Evolutionary conservation across 2,113 vertebrate species (phyloP), one percentile per base, ranked within the genome.

Genomic region (Alexandromys fortis): DNA sequence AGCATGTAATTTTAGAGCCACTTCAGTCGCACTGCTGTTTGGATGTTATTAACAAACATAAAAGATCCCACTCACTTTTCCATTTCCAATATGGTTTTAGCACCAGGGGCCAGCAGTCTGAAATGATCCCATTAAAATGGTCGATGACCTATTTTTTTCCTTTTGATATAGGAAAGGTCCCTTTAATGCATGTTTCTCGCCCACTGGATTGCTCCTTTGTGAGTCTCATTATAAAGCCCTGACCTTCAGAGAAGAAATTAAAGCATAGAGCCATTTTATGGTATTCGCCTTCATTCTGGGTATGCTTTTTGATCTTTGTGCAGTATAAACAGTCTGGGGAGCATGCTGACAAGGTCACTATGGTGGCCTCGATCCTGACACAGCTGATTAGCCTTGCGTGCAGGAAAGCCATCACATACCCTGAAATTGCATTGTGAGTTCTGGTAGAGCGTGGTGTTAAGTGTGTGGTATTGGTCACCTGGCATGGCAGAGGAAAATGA

Each of bases 81-180:
- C 88, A 85, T 92, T 98, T 96, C 94, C 49, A 89, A 79, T 92
- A 90, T 30, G 45, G 86, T 94, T 95, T 95, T 52, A 95, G 81
- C 82, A 94, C 85, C 85, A 93, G 94, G 70, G 77, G 89, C 88
- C 89, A 91, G 63, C 52, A 38, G 81, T 61, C 88, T 95, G 89
- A 97, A 97, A 96, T 95, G 95, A 97, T 97, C 94, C 95, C 90
- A 97, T 96, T 97, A 97, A 97, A 97, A 97, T 75, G 63, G 88
- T 83, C 95, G 22, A 75, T 94, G 94, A 95, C 96, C 95, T 96
- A 90, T 94, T 97, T 97, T 97, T 95, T 94, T 79, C 92, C 88
- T 94, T 95, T 86, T 94, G 85, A 94, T 76, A 47, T 24, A 89
- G 77, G 55, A 95, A 76, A 96, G 52, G 38, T 86, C 92, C 90